Conservation (phyloP, 2,888 invertebrate genomes). For the Colostygia pectinataria region DNA sequence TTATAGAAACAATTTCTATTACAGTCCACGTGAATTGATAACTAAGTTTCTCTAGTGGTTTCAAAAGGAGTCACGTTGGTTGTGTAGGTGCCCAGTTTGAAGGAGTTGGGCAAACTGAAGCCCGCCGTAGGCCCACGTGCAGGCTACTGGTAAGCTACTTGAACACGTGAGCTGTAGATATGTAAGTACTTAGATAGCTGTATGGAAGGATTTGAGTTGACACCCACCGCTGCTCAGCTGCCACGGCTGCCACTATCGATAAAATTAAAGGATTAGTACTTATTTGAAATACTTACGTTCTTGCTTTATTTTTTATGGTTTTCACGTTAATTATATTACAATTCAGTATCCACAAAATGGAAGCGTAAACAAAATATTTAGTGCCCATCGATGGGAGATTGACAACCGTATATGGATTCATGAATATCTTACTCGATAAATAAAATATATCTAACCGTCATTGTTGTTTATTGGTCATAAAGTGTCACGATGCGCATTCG, state of each 20-base stretch:
- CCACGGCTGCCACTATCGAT: too few species aligned
- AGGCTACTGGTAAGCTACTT: slow-evolving; percentile 40
- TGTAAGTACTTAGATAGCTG: not conserved
- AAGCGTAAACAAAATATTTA: slow-evolving; percentile 40
- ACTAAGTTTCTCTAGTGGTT: slow-evolving; percentile 60
- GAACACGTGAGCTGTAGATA: slow-evolving; percentile 48
- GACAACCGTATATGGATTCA: slow-evolving; percentile 60
- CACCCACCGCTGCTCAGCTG: too few species aligned
- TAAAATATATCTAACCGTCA: slow-evolving; percentile 50
- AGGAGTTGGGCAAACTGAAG: slow-evolving; percentile 67
- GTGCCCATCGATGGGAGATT: slow-evolving; percentile 44
- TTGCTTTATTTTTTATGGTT: not conserved
- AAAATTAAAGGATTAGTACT: too few species aligned
- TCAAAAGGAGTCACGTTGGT: slow-evolving; percentile 70
- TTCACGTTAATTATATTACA: slow-evolving; percentile 27
- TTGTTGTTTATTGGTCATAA: slow-evolving; percentile 68
- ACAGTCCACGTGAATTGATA: slow-evolving; percentile 60
- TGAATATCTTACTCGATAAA: slow-evolving; percentile 59
- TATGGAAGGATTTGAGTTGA: not conserved
- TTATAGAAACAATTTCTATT: slow-evolving; percentile 41
- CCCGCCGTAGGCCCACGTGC: slow-evolving; percentile 47
- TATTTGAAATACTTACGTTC: too few species aligned
- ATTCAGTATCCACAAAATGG: slow-evolving; percentile 36
- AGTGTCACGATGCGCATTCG: slow-evolving; percentile 58
- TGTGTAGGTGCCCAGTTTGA: slow-evolving; percentile 47